A percentile compares a stretch with the other conserved stretches of the same genome.
Conservation (phyloP, 2,888 invertebrate species). For the Oscheius myriophilus region DNA sequence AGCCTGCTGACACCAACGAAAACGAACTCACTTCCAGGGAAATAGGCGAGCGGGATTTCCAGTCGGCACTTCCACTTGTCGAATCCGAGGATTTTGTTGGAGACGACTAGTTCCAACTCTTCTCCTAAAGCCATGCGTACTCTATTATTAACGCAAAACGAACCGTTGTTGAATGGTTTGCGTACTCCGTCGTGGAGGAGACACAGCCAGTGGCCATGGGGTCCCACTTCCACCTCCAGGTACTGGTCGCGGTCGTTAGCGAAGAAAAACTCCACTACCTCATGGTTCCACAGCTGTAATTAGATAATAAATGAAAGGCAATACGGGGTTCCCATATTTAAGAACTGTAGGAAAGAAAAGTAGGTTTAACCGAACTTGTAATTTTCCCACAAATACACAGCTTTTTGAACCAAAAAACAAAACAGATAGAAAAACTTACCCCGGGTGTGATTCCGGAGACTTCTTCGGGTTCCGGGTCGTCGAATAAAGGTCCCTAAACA, state of each 20-base stretch:
- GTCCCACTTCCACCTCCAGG: constrained; percentile 74
- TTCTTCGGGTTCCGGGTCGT: constrained; percentile 66
- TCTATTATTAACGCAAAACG: neutral
- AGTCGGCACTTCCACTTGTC: constrained; percentile 72
- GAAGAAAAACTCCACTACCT: constrained; percentile 75
- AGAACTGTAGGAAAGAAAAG: too few relatives aligned
- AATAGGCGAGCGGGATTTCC: constrained; percentile 73
- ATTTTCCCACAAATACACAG: neutral
- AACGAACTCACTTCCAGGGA: constrained; percentile 70
- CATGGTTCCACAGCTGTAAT: constrained; percentile 68
- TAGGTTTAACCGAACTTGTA: too few relatives aligned
- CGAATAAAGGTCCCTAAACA: constrained; percentile 66
- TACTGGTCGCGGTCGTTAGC: constrained; percentile 73
- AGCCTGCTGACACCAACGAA: too few relatives aligned
- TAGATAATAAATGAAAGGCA: neutral
- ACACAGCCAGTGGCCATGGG: constrained; percentile 73
- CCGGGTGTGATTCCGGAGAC: constrained; percentile 61
- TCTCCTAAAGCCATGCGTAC: constrained; percentile 47
- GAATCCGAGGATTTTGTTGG: constrained; percentile 59
- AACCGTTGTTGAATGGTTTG: constrained; percentile 72
- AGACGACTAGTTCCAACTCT: constrained; percentile 65
- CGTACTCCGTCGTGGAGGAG: constrained; percentile 73
- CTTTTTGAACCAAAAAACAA: neutral
- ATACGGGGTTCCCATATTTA: too few relatives aligned
- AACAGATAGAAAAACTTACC: constrained; percentile 34